phyloP scores from a whole-genome alignment of 2,113 vertebrate genomes.

The Callipepla squamata region DNA sequence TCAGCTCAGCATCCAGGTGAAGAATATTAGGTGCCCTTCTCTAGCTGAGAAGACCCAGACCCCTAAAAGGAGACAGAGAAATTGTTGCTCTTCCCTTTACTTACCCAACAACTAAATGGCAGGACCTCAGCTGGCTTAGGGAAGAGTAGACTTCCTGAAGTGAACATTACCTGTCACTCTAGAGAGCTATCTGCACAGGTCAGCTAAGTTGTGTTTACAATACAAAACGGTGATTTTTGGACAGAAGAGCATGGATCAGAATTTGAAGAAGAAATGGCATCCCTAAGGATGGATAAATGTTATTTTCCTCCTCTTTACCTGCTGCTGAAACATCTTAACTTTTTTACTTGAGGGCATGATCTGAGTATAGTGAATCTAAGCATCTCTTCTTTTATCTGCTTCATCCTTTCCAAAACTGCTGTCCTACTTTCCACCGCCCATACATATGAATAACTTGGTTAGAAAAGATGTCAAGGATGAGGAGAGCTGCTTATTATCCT shows the following conservation, averaged over 20 bases:
- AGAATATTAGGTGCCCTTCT: background rate
- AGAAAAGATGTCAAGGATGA: conserved; percentile 33
- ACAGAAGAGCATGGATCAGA: background rate
- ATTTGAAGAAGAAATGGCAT: background rate
- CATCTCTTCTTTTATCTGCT: background rate
- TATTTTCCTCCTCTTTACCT: background rate
- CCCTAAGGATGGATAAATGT: background rate
- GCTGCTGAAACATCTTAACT: background rate
- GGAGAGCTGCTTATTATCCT: conserved; percentile 47
- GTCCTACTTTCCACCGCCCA: background rate
- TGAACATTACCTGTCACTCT: background rate
- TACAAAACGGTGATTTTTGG: background rate
- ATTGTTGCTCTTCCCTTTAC: background rate
- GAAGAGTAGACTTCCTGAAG: background rate
- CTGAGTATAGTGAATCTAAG: background rate
- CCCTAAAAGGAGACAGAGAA: background rate
- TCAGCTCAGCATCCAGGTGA: background rate
- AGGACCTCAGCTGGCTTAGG: background rate
- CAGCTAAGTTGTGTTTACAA: background rate
- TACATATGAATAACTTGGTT: conserved; percentile 49
- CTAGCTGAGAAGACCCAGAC: background rate
- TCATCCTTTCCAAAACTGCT: background rate
- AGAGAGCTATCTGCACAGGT: background rate
- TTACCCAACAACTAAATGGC: background rate
- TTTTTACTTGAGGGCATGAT: background rate